A percentile compares a stretch with the other conserved stretches of the same genome.
phyloP scores from a whole-genome alignment of 2,888 invertebrate species.

The Lordiphosa andalusiaca region DNA sequence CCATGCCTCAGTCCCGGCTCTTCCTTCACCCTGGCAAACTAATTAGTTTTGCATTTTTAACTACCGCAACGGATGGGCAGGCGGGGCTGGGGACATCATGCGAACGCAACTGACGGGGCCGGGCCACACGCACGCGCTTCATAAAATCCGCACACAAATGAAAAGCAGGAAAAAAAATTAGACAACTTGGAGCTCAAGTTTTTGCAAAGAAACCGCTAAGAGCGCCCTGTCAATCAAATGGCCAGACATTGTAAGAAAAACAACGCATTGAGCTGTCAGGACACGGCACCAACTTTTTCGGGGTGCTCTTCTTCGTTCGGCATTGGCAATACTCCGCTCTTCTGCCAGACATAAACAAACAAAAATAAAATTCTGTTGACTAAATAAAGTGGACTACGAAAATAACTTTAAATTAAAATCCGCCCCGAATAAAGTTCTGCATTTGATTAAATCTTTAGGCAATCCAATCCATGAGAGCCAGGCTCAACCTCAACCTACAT shows the following conservation, averaged over 20 bases:
- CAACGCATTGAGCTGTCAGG: conserved; percentile 6
- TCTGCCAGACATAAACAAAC: background rate
- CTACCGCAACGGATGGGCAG: conserved; percentile 35
- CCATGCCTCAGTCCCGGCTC: background rate
- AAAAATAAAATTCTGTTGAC: no score
- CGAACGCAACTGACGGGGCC: conserved; percentile 4
- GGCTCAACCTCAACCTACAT: no score
- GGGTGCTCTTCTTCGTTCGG: no score
- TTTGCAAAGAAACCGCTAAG: conserved; percentile 41
- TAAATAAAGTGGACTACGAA: no score
- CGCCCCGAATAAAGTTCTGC: conserved; percentile 1
- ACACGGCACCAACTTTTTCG: conserved; percentile 1
- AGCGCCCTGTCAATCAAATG: conserved; percentile 60
- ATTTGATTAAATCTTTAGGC: no score
- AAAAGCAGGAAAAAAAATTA: conserved; percentile 1
- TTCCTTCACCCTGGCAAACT: conserved; percentile 17
- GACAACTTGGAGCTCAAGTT: background rate
- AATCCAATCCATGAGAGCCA: no score
- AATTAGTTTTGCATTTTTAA: conserved; percentile 68
- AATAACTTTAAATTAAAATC: no score
- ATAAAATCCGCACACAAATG: conserved; percentile 13
- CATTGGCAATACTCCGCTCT: background rate
- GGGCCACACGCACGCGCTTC: conserved; percentile 4
- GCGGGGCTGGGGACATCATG: no score
- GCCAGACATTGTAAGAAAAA: conserved; percentile 34